Evolutionary conservation across 2,113 vertebrate species (phyloP).

Genomic region (Chloropsis cyanopogon): DNA sequence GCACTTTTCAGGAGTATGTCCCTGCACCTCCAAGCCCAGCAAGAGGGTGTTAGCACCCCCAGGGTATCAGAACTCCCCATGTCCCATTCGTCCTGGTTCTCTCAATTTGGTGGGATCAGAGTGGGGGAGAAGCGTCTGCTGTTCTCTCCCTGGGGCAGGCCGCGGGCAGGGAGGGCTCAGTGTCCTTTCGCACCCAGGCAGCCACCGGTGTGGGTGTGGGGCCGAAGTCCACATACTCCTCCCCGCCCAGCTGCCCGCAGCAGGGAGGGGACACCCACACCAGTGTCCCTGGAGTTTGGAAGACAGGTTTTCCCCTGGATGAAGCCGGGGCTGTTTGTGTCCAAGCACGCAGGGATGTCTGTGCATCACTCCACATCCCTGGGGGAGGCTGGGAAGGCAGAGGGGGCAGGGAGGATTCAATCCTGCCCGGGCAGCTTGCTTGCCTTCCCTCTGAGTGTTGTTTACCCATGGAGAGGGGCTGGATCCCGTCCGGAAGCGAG

Average conservation of each 20-base stretch:
- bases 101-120: neutral
- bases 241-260: neutral
- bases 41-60: neutral
- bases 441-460: neutral
- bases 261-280: neutral
- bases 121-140: neutral
- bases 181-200: neutral
- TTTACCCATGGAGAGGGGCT: neutral
- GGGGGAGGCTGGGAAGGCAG: neutral
- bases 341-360: rapidly evolving
- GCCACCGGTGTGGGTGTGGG: neutral
- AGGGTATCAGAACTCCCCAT: neutral
- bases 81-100: neutral
- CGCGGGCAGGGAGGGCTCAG: rapidly evolving
- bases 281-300: rapidly evolving
- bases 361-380: neutral
- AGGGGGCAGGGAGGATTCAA: neutral
- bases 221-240: neutral
- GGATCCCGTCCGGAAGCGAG: conserved; percentile 35
- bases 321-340: neutral
- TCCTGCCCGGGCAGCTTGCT: neutral
- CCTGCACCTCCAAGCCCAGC: neutral
- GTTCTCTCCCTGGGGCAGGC: neutral
- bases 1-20: neutral
- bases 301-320: neutral